Conservation (phyloP, 2,113 vertebrate species). For the Leucosticte australis region DNA sequence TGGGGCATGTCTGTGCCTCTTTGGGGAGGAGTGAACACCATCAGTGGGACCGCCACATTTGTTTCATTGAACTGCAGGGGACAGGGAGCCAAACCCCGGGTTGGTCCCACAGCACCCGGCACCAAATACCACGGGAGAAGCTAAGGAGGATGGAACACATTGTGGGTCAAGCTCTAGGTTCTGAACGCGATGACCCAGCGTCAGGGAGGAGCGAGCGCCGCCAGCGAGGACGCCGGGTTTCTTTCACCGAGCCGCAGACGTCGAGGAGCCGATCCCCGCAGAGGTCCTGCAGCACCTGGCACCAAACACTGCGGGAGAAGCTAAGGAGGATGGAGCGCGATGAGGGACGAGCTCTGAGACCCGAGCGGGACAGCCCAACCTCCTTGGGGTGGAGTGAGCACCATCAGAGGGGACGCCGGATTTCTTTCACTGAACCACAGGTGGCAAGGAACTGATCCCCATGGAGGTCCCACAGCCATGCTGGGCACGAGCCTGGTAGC, state of each 20-base stretch:
- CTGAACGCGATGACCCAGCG: accelerated
- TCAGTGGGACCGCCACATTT: accelerated
- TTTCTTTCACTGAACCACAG: background rate
- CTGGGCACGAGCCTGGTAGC: background rate
- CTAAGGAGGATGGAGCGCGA: background rate
- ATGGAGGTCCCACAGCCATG: accelerated
- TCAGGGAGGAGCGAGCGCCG: background rate
- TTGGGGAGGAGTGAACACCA: background rate
- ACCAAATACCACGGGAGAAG: background rate
- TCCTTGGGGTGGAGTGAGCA: accelerated
- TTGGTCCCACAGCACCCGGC: background rate
- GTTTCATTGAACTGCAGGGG: background rate
- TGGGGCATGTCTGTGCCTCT: background rate
- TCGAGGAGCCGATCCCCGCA: background rate
- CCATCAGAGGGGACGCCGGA: accelerated
- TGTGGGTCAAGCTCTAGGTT: background rate
- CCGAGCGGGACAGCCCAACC: accelerated
- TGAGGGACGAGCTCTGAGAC: background rate
- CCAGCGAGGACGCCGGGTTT: background rate
- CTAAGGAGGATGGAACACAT: background rate
- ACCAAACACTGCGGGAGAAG: background rate
- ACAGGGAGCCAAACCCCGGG: background rate
- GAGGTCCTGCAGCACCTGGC: background rate
- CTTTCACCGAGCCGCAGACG: accelerated
- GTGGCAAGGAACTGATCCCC: background rate